Conservation (phyloP, 2,797 vertebrate species). For the Champsocephalus gunnari region DNA sequence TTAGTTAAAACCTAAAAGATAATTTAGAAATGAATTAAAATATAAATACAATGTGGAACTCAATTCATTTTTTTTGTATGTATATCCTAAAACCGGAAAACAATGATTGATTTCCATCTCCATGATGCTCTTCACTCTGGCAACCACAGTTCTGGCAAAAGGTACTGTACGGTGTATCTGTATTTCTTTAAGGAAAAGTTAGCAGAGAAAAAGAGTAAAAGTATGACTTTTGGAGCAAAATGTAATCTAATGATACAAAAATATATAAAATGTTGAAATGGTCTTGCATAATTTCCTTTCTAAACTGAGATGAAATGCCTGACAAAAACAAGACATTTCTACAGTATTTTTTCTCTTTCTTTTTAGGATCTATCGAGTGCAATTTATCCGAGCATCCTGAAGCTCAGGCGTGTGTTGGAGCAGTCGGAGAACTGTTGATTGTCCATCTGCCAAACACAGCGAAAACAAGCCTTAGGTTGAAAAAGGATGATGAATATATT, state of each 20-base stretch:
- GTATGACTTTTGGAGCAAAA: neutral
- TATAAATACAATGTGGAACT: too few species aligned
- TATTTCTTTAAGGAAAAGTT: too few species aligned
- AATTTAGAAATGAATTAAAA: too few species aligned
- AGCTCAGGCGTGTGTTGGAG: constrained; percentile 24
- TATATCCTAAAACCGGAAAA: too few species aligned
- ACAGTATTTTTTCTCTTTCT: neutral
- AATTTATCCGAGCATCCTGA: neutral
- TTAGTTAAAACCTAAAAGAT: too few species aligned
- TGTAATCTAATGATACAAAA: neutral
- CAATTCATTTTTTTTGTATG: too few species aligned
- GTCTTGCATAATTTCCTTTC: neutral
- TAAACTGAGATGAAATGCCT: neutral
- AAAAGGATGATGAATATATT: rapidly evolving
- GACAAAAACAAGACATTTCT: neutral
- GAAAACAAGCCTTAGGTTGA: rapidly evolving
- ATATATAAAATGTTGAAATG: neutral
- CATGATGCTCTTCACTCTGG: too few species aligned
- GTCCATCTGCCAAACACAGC: neutral
- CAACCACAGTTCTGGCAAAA: too few species aligned
- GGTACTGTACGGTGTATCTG: neutral
- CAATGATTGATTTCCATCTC: too few species aligned
- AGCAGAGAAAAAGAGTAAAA: too few species aligned
- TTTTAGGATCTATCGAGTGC: constrained; percentile 24
- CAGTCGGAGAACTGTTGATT: constrained; percentile 7